A percentile compares a stretch with the other conserved stretches of the same genome.
phyloP scores from a whole-genome alignment of 2,797 vertebrate genomes.

The Huso huso region DNA sequence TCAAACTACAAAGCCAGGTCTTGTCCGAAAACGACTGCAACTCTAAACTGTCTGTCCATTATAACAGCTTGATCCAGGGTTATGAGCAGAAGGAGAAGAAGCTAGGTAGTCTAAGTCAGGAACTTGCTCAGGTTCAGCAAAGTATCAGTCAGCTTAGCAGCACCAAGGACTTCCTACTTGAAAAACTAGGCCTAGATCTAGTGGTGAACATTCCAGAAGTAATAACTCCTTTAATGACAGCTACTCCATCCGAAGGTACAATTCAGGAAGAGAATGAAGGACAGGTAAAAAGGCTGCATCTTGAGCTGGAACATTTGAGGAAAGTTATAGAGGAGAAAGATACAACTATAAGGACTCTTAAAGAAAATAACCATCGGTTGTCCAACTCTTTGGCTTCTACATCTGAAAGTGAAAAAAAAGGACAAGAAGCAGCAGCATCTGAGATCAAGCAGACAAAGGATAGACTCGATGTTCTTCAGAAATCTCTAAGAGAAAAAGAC shows the following conservation, averaged over 20 bases:
- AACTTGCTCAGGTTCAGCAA: constrained; percentile 84
- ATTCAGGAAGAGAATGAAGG: constrained; percentile 17
- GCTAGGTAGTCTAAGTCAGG: constrained; percentile 75
- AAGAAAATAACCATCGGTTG: constrained; percentile 85
- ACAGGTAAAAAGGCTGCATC: constrained; percentile 37
- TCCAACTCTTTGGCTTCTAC: constrained; percentile 67
- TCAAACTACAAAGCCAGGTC: constrained; percentile 81
- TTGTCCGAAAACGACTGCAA: constrained; percentile 77
- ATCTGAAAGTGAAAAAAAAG: constrained; percentile 68
- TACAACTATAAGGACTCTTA: constrained; percentile 70
- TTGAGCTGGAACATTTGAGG: constrained; percentile 59
- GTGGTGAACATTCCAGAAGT: constrained; percentile 52
- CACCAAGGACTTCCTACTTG: constrained; percentile 82
- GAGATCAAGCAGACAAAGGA: constrained; percentile 63
- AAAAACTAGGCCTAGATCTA: constrained; percentile 68
- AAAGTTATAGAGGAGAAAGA: constrained; percentile 72
- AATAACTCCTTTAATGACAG: constrained; percentile 9
- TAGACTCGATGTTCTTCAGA: constrained; percentile 72
- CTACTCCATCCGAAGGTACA: constrained; percentile 20
- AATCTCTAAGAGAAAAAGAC: constrained; percentile 85
- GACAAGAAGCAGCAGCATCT: constrained; percentile 57
- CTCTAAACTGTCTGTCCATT: constrained; percentile 80
- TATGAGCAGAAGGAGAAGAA: constrained; percentile 87
- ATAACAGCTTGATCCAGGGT: constrained; percentile 80
- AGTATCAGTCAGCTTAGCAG: constrained; percentile 82